Conservation (phyloP, 2,888 invertebrate genomes). For the Frankliniella fusca region DNA sequence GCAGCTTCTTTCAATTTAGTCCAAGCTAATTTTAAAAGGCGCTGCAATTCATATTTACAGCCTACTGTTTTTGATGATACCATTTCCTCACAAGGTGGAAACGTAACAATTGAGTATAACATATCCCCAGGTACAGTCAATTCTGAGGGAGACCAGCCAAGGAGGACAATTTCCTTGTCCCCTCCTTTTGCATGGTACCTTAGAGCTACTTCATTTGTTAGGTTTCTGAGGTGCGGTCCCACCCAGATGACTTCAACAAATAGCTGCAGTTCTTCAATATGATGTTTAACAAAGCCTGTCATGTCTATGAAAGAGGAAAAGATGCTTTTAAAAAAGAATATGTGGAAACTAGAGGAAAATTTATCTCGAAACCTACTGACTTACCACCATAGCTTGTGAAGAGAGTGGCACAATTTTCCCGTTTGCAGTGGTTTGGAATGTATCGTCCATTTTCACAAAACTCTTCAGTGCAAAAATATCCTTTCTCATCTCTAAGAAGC, state of each 20-base stretch:
- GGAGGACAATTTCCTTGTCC: slow-evolving; percentile 55
- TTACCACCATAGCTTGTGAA: slow-evolving; percentile 49
- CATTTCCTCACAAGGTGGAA: slow-evolving; percentile 59
- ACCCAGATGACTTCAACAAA: slow-evolving; percentile 67
- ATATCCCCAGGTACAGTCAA: slow-evolving; percentile 51
- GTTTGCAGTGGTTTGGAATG: slow-evolving; percentile 55
- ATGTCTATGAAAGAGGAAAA: slow-evolving; percentile 28
- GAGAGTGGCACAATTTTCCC: slow-evolving; percentile 47
- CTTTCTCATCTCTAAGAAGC: slow-evolving; percentile 48
- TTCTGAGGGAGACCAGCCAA: slow-evolving; percentile 65
- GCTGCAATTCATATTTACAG: slow-evolving; percentile 66
- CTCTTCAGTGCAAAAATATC: slow-evolving; percentile 50
- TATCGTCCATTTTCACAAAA: slow-evolving; percentile 56
- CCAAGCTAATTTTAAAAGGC: slow-evolving; percentile 65
- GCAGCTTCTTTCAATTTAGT: slow-evolving; percentile 54
- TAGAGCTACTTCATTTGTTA: slow-evolving; percentile 46
- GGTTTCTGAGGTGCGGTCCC: slow-evolving; percentile 54
- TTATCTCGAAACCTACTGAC: background rate
- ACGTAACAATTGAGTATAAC: slow-evolving; percentile 54
- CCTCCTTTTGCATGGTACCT: slow-evolving; percentile 45
- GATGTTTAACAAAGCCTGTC: slow-evolving; percentile 55
- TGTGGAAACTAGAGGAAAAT: background rate
- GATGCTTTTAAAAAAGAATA: background rate
- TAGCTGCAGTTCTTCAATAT: slow-evolving; percentile 58
- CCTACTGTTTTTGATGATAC: slow-evolving; percentile 44